phyloP scores from a whole-genome alignment of 92 coral and sea anemone species.

The Montipora capitata region DNA sequence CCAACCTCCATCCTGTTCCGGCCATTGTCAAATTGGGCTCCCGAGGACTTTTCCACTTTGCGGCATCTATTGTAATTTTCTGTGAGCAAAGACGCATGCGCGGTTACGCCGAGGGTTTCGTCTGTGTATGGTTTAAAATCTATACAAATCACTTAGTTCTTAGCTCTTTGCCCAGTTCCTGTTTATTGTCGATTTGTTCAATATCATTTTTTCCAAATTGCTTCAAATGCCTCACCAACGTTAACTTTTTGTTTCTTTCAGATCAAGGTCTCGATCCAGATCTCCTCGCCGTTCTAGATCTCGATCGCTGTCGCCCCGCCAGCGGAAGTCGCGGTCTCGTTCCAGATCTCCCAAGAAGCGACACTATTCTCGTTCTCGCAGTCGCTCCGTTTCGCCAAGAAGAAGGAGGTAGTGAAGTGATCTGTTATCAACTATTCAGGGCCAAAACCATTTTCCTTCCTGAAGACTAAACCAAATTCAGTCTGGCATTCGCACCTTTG shows the following conservation, averaged over 20 bases:
- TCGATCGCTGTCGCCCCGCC: constrained; percentile 82
- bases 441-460: not conserved
- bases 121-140: no score
- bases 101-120: no score
- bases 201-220: no score
- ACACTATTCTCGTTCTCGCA: constrained; percentile 54
- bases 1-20: no score
- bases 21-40: no score
- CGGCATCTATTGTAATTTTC: no score
- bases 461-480: not conserved
- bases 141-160: no score
- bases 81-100: no score
- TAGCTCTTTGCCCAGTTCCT: no score
- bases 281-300: constrained; percentile 95
- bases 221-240: no score
- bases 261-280: constrained; percentile 84
- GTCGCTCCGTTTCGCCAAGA: constrained; percentile 73
- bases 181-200: no score
- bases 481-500: not conserved
- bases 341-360: constrained; percentile 82
- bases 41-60: no score
- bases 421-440: not conserved
- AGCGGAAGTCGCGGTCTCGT: constrained; percentile 84
- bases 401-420: constrained; percentile 33
- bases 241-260: not conserved